These are phyloP conservation scores for Axea sp. DNA, from an alignment of 2,888 invertebrate genomes.

Conservation along the genomic window DNA sequence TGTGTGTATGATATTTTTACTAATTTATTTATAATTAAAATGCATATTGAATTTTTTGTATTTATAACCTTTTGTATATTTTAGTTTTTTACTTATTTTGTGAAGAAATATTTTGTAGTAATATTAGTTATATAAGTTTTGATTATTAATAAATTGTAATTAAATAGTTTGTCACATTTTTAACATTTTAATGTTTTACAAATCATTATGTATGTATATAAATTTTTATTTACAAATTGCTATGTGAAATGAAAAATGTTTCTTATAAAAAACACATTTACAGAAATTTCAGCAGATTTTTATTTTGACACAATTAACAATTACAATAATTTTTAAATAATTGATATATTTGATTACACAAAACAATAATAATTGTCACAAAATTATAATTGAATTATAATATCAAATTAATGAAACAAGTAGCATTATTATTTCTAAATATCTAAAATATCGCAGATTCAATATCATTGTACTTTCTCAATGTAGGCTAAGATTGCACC, in stretches of 20 bases:
- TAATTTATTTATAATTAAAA: background rate
- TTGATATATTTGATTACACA: conserved; percentile 12
- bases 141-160: too few relatives aligned
- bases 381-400: conserved; percentile 1
- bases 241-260: background rate
- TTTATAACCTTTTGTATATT: too few relatives aligned
- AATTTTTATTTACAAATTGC: too few relatives aligned
- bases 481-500: conserved; percentile 57
- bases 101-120: too few relatives aligned
- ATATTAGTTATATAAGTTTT: too few relatives aligned
- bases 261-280: conserved; percentile 22
- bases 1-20: too few relatives aligned
- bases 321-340: conserved; percentile 70
- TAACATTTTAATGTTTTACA: too few relatives aligned
- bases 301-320: conserved; percentile 75
- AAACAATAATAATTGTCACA: conserved; percentile 1
- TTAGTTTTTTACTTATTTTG: too few relatives aligned
- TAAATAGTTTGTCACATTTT: too few relatives aligned
- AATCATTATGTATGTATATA: too few relatives aligned
- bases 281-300: conserved; percentile 71
- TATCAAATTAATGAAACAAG: conserved; percentile 8
- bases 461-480: conserved; percentile 60
- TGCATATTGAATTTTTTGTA: too few relatives aligned
- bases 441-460: conserved; percentile 53
- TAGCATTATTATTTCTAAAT: conserved; percentile 24